Evolutionary conservation across 2,797 vertebrate genomes (phyloP), one percentile per base, ranked within the genome.

Genomic region (Ispidina picta): DNA sequence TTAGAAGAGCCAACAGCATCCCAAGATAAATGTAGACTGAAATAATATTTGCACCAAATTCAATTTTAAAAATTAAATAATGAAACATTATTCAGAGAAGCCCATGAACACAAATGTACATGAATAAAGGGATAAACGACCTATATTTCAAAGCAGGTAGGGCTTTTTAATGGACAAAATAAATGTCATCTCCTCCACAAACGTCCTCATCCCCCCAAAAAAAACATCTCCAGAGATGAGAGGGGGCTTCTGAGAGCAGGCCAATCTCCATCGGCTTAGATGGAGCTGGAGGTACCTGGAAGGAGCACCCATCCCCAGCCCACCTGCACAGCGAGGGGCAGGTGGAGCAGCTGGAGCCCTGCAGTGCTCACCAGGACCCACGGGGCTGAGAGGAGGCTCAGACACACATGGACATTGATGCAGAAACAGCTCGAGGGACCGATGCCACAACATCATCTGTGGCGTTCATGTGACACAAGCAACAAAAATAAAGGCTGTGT

Each of bases 401-500:
- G 86, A 82, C 20, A 10, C 44, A 15, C 29, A 10, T 25, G 1
- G 70, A 60, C 55, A 78, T 18, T 1, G 2, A 81, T 26, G 28
- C 66, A 77, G 88, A 79, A 94, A 92, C 3, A 94, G 80, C 87
- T 28, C 12, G 41, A 76, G 77, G 10, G 51, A 86, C 49, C n/a
- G 6, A 94, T 88, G 41, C 2, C 5, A 82, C 31, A 86, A 19
- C 81, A 90, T 82, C 72, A 74, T 84, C 96, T 41, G 41, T 28
- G 56, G 90, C 8, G 23, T 88, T 78, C 92, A 81, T 31, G 73
- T 58, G 94, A 88, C 62, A 84, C 46, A 91, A 80, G 93, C 93
- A 95, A 94, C 92, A 94, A 95, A 96, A 97, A 95, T 89, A 94
- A 91, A 92, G 86, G 90, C 77, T 86, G 56, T 59, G 90, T 96